Percentiles rank a stretch among this genome's conserved stretches.
These are phyloP conservation scores for Otolemur garnettii DNA, from an alignment of 2,113 vertebrate species.

Conservation along the genomic window DNA sequence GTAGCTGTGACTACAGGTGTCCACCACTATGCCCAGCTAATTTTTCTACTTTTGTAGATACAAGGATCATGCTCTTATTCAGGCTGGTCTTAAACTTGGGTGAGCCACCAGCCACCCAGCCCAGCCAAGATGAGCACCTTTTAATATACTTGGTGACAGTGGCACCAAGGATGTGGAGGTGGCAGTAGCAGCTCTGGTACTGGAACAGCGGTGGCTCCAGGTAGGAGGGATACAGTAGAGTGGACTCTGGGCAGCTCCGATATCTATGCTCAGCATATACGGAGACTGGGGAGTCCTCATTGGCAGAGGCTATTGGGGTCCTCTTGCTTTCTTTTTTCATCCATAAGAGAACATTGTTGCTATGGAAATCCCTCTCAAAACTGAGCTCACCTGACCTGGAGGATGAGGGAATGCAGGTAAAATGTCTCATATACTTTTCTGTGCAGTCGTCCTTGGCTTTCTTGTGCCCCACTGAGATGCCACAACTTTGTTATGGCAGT, in stretches of 20 bases:
- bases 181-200: neutral
- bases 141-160: neutral
- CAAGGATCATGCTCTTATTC: too few relatives aligned
- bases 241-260: neutral
- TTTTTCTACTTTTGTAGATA: too few relatives aligned
- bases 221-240: neutral
- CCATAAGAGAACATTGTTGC: neutral
- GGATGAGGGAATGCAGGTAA: neutral
- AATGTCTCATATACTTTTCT: neutral
- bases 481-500: neutral
- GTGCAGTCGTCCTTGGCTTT: neutral
- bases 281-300: neutral
- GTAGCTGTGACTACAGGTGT: too few relatives aligned
- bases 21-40: too few relatives aligned
- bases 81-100: too few relatives aligned
- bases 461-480: neutral
- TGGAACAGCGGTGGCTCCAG: neutral
- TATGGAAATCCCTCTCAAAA: neutral
- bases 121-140: neutral
- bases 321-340: neutral
- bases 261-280: neutral
- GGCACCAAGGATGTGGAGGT: accelerated
- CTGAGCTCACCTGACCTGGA: neutral
- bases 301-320: neutral
- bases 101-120: too few relatives aligned